These are phyloP conservation scores for Pseudomyrmex concolor DNA, from an alignment of 1,140 invertebrate genomes.

Conservation along the genomic window DNA sequence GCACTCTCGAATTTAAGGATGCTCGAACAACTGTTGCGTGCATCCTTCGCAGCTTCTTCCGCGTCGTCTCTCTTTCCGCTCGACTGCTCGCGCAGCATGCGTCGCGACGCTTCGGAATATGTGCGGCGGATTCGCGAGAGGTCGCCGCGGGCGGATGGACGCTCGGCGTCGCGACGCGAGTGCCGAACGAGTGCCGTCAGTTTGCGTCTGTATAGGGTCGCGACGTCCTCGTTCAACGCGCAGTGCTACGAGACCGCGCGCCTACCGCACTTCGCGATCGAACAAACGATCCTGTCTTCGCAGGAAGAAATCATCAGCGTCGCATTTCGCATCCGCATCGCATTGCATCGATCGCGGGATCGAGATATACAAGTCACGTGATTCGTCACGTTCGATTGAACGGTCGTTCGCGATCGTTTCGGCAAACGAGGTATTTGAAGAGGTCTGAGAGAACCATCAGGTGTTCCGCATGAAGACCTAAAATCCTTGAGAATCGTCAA, in stretches of 20 bases:
- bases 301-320: no score
- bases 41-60: slow-evolving; percentile 60
- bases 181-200: slow-evolving; percentile 70
- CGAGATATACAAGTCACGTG: slow-evolving; percentile 2
- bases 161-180: slow-evolving; percentile 73
- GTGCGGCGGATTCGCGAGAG: slow-evolving; percentile 48
- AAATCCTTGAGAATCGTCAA: slow-evolving; percentile 16
- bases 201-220: slow-evolving; percentile 80
- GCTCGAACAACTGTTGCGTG: slow-evolving; percentile 61
- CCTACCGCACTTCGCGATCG: slow-evolving; percentile 28
- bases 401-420: not conserved
- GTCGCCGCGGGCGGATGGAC: slow-evolving; percentile 58
- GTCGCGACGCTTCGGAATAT: slow-evolving; percentile 51
- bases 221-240: slow-evolving; percentile 69
- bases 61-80: slow-evolving; percentile 54
- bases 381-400: not conserved
- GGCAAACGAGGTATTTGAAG: not conserved
- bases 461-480: not conserved
- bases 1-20: slow-evolving; percentile 59
- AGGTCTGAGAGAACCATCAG: slow-evolving; percentile 27
- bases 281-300: not conserved
- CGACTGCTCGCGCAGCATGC: slow-evolving; percentile 53
- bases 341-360: not conserved
- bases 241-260: slow-evolving; percentile 35
- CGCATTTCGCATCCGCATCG: not conserved